A percentile compares a stretch with the other conserved stretches of the same genome.
These are phyloP conservation scores for Acleris sparsana DNA, from an alignment of 2,888 invertebrate genomes.

Conservation along the genomic window DNA sequence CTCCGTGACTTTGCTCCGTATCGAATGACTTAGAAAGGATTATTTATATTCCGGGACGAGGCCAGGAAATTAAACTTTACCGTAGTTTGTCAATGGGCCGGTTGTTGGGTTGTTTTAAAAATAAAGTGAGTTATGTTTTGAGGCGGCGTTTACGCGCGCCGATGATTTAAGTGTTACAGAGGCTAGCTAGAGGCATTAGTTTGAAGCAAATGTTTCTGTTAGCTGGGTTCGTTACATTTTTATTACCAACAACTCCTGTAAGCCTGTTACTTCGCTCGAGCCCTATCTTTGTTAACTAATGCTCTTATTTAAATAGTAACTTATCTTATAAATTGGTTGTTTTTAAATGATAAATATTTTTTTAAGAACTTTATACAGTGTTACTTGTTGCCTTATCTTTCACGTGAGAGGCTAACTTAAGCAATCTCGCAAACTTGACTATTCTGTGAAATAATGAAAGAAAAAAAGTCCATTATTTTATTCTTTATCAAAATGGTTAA, in stretches of 20 bases:
- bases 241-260: neutral
- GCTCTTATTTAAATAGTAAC: too few species aligned
- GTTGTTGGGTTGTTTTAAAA: conserved; percentile 62
- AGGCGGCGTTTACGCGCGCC: conserved; percentile 49
- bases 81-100: conserved; percentile 63
- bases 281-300: too few species aligned
- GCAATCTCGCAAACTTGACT: too few species aligned
- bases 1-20: conserved; percentile 81
- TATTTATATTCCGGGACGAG: conserved; percentile 67
- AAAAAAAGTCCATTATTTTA: too few species aligned
- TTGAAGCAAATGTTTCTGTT: conserved; percentile 30
- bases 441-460: too few species aligned
- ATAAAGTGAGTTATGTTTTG: conserved; percentile 57
- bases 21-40: conserved; percentile 81
- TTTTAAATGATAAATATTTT: too few species aligned
- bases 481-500: too few species aligned
- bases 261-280: too few species aligned
- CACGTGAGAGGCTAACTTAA: too few species aligned
- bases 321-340: too few species aligned
- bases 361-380: too few species aligned
- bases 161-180: conserved; percentile 58
- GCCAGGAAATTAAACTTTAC: conserved; percentile 52
- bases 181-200: conserved; percentile 60
- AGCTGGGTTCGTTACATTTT: conserved; percentile 8
- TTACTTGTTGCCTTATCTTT: too few species aligned